Evolutionary conservation across 2,797 vertebrate species (phyloP), one percentile per base, ranked within the genome.

Genomic region (Leptodactylus fallax): DNA sequence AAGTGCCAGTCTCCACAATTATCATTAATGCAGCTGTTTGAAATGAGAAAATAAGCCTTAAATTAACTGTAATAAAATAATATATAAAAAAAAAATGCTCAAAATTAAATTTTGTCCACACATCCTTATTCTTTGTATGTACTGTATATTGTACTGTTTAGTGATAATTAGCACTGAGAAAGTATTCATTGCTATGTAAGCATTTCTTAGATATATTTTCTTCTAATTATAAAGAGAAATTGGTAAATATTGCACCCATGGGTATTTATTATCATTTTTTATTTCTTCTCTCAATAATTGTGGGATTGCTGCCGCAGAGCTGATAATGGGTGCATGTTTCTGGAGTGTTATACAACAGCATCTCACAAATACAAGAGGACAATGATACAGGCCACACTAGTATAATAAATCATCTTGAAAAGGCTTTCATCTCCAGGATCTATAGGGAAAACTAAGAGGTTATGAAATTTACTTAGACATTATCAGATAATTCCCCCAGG

Each of bases 1-100:
- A 25, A 12, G 23, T 81, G 79, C 79, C 63, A 65, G 53, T 60
- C 60, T 6, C 58, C 21, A 49, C 49, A 81, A 21, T 81, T 81
- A 49, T 45, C n/a, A 36, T 9, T 67, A 21, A 9, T 81, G 63
- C 45, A 81, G 45, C 65, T n/a, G n/a, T n/a, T n/a, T n/a, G n/a
- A n/a, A n/a, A n/a, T n/a, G n/a, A n/a, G 60, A 25, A 81, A 16
- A 23, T 45, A 65, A 47, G 45, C 36, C 13, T 67, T 51, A 67
- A 67, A 67, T 67, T 3, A 67, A 63, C 79, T 67, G 23, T 51
- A 81, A 67, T 25, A 10, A 49, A 65, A 23, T 56, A 27, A 7
- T 67, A 11, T 67, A n/a, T n/a, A n/a, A 27, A 27, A 3, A 25
- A 67, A 81, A 81, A 58, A 47, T 21, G 27, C 19, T 63, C 21